Evolutionary conservation across 2,113 vertebrate genomes (phyloP), one percentile per base, ranked within the genome.

Genomic region (Papio anubis): DNA sequence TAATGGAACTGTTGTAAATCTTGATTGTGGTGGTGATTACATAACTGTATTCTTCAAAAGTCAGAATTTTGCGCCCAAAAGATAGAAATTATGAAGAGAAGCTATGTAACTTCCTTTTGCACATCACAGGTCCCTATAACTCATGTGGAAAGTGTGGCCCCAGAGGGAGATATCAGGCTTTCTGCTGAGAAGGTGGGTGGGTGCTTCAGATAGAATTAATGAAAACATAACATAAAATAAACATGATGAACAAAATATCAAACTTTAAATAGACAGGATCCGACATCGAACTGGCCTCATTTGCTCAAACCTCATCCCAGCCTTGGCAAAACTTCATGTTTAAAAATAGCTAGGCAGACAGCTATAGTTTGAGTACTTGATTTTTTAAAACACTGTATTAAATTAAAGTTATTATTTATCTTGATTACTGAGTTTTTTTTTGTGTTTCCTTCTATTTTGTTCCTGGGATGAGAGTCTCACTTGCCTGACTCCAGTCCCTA

Each of bases 221-320:
- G 64, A 57, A 96, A 81, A 81, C 88, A 87, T 3, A 52, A 88
- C 55, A 91, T 17, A 66, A 25, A 50, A 68, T 21, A 70, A 45
- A 17, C 9, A 9, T 64, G 27, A 78, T 30, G 25, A 88, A 55
- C 25, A 64, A 73, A 55, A n/a, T n/a, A 32, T 30, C n/a, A 79
- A 83, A 73, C 52, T 90, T 93, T 57, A 91, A 90, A 85, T 86
- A 90, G 52, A 40, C 32, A 79, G 45, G 50, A 64, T 88, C 66
- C 11, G 68, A 23, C n/a, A 25, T 7, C 87, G 38, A 18, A n/a
- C 68, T 88, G 23, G 23, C 35, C 16, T 88, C n/a, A 40, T 55
- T 72, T 38, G n/a, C 66, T 40, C 17, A 8, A 55, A 27, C 23
- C 23, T 40, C n/a, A 88, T 55, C 48, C 14, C 14, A 73, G 8